Evolutionary conservation across 2,888 invertebrate genomes (phyloP), one percentile per base, ranked within the genome.

Genomic region (Lithophane ornitopus): DNA sequence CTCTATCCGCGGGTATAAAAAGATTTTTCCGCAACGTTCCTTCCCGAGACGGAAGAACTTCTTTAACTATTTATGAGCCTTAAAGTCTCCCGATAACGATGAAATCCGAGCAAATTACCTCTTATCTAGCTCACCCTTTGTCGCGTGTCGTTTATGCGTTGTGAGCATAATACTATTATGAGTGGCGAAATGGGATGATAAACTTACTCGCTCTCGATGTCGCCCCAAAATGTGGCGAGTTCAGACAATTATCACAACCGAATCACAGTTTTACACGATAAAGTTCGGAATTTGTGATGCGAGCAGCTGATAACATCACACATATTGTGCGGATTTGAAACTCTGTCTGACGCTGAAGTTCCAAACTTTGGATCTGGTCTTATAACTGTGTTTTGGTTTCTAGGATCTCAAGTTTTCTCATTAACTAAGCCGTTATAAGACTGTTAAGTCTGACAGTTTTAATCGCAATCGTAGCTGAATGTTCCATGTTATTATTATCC

Each of bases 41-140:
- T 58, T 19, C 41, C 44, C 58, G 59, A 69, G 80, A 74, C 84
- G 86, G 88, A 87, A 90, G 87, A 91, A 90, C 87, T 92, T 92
- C 90, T 90, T 91, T 88, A 91, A 91, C 91, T 94, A 92, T 94
- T 94, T 94, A 93, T 92, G 92, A 90, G 89, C 89, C 91, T 92
- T 92, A 92, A 92, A 93, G 89, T 91, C 87, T 87, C 89, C 90
- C 90, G 91, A 84, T 84, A 80, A 82, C 81, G 81, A 84, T 90
- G 89, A 89, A 91, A 91, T 91, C 89, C 89, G 87, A 87, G 88
- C 84, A 90, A 90, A 91, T 89, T 89, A 87, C 84, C 88, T 85
- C 88, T 91, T 91, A 90, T 89, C 90, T 90, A 89, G 89, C 89
- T 89, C 84, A 86, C 87, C 89, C 89, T 90, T 90, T 91, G 89